Conservation (phyloP, 2,888 invertebrate species). For the Mythimna vitellina region DNA sequence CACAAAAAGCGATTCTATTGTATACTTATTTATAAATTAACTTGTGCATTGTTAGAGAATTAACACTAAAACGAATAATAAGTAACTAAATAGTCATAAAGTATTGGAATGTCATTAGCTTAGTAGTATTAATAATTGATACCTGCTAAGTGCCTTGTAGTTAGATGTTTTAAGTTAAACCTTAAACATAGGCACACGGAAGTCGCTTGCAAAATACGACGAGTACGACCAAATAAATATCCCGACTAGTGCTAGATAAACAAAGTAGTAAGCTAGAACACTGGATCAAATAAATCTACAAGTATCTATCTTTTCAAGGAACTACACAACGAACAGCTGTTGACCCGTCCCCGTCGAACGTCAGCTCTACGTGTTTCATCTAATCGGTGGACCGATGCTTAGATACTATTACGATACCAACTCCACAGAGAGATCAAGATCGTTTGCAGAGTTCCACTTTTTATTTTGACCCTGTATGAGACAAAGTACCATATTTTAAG, state of each 20-base stretch:
- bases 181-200: background rate
- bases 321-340: too few species aligned
- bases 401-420: too few species aligned
- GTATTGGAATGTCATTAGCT: background rate
- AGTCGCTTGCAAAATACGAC: background rate
- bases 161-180: background rate
- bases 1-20: background rate
- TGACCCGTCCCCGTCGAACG: too few species aligned
- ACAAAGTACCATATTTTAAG: background rate
- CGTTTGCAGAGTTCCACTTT: too few species aligned
- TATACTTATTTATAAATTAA: background rate
- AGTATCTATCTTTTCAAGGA: too few species aligned
- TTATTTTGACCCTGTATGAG: too few species aligned
- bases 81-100: background rate
- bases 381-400: too few species aligned
- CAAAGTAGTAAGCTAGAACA: background rate
- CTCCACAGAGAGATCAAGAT: too few species aligned
- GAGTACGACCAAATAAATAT: conserved; percentile 1
- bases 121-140: background rate
- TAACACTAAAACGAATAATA: background rate
- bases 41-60: conserved; percentile 1
- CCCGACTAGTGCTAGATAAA: background rate
- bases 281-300: background rate
- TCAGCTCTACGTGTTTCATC: too few species aligned
- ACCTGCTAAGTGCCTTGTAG: background rate